phyloP scores from a whole-genome alignment of 1,140 invertebrate genomes.

The Epicauta chinensis region DNA sequence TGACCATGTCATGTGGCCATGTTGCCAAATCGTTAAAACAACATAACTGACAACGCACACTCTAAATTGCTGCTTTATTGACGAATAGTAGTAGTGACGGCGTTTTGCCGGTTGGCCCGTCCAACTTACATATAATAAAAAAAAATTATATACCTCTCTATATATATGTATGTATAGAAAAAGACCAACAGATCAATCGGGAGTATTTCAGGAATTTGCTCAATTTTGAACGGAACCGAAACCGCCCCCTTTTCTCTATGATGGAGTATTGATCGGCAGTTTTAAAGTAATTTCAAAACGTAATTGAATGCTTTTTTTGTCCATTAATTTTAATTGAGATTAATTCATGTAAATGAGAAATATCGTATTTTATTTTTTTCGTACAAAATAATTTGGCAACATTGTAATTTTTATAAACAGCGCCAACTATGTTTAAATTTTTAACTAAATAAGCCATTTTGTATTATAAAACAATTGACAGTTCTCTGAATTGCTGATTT shows the following conservation, averaged over 20 bases:
- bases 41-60: constrained; percentile 9
- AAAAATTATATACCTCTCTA: too few relatives aligned
- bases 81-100: constrained; percentile 18
- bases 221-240: constrained; percentile 1
- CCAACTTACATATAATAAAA: not conserved
- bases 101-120: constrained; percentile 15
- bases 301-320: too few relatives aligned
- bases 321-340: too few relatives aligned
- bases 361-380: too few relatives aligned
- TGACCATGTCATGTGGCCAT: not conserved
- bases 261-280: too few relatives aligned
- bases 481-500: too few relatives aligned
- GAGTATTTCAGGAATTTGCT: too few relatives aligned
- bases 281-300: too few relatives aligned
- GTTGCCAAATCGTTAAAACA: not conserved
- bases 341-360: too few relatives aligned
- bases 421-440: constrained; percentile 15
- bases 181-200: constrained; percentile 18
- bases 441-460: not conserved
- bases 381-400: constrained; percentile 10
- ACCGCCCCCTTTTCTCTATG: too few relatives aligned
- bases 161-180: too few relatives aligned
- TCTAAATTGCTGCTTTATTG: constrained; percentile 16
- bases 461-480: not conserved
- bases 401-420: constrained; percentile 8